phyloP scores from a whole-genome alignment of 1,140 invertebrate genomes.

The Monochamus saltuarius region DNA sequence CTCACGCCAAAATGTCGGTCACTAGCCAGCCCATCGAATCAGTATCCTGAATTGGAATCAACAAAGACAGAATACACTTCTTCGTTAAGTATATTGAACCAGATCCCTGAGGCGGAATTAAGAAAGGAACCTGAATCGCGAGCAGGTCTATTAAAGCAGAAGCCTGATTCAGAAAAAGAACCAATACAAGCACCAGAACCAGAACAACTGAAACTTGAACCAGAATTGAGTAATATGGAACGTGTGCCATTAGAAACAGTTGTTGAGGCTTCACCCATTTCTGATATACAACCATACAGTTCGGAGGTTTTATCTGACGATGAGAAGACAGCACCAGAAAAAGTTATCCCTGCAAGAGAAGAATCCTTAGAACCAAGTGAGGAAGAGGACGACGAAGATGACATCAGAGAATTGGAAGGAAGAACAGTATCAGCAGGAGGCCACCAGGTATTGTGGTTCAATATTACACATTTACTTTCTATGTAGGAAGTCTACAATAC shows the following conservation, averaged over 20 bases:
- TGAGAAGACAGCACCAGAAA: background rate
- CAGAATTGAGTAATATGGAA: background rate
- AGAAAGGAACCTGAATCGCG: no score
- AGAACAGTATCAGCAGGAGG: slow-evolving; percentile 75
- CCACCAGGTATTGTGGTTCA: slow-evolving; percentile 62
- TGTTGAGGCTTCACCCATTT: background rate
- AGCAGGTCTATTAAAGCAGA: no score
- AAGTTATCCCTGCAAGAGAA: background rate
- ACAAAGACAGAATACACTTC: no score
- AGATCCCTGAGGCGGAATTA: no score
- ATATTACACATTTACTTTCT: background rate
- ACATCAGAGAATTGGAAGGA: slow-evolving; percentile 73
- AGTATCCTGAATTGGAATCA: no score
- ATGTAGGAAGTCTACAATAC: no score
- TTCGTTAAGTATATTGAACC: no score
- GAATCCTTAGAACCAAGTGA: slow-evolving; percentile 33
- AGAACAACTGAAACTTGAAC: background rate
- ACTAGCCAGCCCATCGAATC: no score
- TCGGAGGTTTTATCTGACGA: no score
- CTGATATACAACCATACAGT: background rate
- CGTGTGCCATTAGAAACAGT: background rate
- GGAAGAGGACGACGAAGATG: slow-evolving; percentile 67
- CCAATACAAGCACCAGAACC: no score
- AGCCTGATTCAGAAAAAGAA: no score
- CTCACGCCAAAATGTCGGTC: no score